Conservation (phyloP, 2,888 invertebrate species). For the Parochlus steinenii region DNA sequence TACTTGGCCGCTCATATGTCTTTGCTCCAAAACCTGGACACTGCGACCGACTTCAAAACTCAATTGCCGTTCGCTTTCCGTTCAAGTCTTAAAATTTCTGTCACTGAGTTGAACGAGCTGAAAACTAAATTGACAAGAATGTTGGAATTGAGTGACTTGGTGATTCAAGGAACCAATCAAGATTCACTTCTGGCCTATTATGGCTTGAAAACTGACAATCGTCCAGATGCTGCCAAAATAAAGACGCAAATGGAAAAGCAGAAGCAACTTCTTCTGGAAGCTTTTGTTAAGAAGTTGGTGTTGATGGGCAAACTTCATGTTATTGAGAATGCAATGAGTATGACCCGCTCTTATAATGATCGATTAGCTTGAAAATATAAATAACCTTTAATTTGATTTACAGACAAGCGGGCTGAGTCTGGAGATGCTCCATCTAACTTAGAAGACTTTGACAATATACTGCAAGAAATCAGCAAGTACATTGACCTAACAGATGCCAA, state of each 20-base stretch:
- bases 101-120: slow-evolving; percentile 28
- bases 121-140: slow-evolving; percentile 35
- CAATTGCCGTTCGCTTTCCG: slow-evolving; percentile 32
- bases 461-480: too few relatives aligned
- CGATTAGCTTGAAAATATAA: too few relatives aligned
- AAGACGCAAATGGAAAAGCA: slow-evolving; percentile 82
- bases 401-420: too few relatives aligned
- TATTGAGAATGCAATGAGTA: slow-evolving; percentile 18
- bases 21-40: slow-evolving; percentile 60
- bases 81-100: slow-evolving; percentile 31
- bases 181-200: slow-evolving; percentile 63
- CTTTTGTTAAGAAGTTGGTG: slow-evolving; percentile 56
- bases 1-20: slow-evolving; percentile 63
- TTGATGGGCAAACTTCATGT: slow-evolving; percentile 47
- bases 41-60: slow-evolving; percentile 23
- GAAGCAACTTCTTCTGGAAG: slow-evolving; percentile 63
- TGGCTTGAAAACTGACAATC: slow-evolving; percentile 72
- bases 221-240: slow-evolving; percentile 65
- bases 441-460: too few relatives aligned
- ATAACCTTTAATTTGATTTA: not conserved
- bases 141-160: slow-evolving; percentile 43
- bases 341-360: too few relatives aligned
- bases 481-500: slow-evolving; percentile 35
- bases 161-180: slow-evolving; percentile 55
- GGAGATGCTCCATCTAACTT: too few relatives aligned